Conservation (phyloP, 1,140 invertebrate species). For the Cherax destructor region DNA sequence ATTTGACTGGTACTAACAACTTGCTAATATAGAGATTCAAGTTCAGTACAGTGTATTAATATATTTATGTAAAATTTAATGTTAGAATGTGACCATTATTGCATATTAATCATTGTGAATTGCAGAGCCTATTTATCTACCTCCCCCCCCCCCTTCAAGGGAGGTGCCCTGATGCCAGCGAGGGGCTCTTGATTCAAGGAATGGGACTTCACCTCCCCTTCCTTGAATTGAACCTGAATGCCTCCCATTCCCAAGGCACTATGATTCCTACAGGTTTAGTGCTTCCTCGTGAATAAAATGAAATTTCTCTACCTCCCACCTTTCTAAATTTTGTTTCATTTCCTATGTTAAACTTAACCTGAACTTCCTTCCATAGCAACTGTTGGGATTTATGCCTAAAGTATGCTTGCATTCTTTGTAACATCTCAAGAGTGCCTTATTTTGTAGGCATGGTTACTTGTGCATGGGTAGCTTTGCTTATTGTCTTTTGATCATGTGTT, state of each 20-base stretch:
- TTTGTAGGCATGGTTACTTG: not conserved
- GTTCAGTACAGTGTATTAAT: too few species aligned
- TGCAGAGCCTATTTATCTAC: not conserved
- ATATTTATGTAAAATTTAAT: not conserved
- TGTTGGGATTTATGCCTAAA: not conserved
- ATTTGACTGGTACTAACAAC: too few species aligned
- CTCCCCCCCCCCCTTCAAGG: not conserved
- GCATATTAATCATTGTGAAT: not conserved
- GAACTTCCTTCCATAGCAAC: not conserved
- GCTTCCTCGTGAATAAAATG: too few species aligned
- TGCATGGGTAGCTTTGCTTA: conserved; percentile 18
- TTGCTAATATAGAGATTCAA: too few species aligned
- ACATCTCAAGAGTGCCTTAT: not conserved
- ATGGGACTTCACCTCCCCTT: too few species aligned
- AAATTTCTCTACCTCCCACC: too few species aligned
- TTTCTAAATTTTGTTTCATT: too few species aligned
- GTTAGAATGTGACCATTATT: not conserved
- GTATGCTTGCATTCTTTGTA: not conserved
- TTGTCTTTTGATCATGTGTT: conserved; percentile 21
- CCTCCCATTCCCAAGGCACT: not conserved
- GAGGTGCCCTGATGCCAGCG: too few species aligned
- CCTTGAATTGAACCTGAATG: not conserved
- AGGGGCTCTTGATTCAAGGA: too few species aligned
- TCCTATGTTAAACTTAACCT: not conserved
- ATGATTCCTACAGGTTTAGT: too few species aligned